These are phyloP conservation scores for Propithecus deckenii DNA, from an alignment of 2,797 vertebrate species.

Conservation along the genomic window DNA sequence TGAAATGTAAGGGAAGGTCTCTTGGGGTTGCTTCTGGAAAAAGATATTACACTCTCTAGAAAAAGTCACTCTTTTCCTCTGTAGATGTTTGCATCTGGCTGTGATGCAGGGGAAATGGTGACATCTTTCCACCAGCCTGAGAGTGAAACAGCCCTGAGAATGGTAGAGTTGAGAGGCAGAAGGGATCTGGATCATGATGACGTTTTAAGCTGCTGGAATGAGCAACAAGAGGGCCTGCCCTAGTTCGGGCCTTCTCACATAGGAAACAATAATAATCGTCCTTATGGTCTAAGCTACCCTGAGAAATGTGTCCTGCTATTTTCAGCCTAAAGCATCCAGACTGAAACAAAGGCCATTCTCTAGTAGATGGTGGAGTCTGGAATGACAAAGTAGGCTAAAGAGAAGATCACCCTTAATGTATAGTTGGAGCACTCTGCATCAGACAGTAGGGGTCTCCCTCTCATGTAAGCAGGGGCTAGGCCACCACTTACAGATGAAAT, in stretches of 20 bases:
- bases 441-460: too few relatives aligned
- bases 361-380: not conserved
- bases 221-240: not conserved
- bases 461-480: not conserved
- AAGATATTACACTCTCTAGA: not conserved
- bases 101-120: not conserved
- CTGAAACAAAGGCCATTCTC: not conserved
- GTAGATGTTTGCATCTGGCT: not conserved
- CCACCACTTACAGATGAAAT: not conserved
- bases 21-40: not conserved
- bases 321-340: not conserved
- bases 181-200: not conserved
- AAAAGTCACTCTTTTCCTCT: not conserved
- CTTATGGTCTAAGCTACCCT: not conserved
- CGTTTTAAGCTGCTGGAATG: not conserved
- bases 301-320: not conserved
- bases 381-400: not conserved
- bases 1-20: not conserved
- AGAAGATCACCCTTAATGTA: not conserved
- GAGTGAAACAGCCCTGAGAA: not conserved
- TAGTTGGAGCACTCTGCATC: not conserved
- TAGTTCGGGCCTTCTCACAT: not conserved
- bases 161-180: not conserved
- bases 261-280: too few relatives aligned
- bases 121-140: not conserved